A percentile compares a stretch with the other conserved stretches of the same genome.
Conservation (phyloP, 2,888 invertebrate genomes). For the Synergus umbraculus region DNA sequence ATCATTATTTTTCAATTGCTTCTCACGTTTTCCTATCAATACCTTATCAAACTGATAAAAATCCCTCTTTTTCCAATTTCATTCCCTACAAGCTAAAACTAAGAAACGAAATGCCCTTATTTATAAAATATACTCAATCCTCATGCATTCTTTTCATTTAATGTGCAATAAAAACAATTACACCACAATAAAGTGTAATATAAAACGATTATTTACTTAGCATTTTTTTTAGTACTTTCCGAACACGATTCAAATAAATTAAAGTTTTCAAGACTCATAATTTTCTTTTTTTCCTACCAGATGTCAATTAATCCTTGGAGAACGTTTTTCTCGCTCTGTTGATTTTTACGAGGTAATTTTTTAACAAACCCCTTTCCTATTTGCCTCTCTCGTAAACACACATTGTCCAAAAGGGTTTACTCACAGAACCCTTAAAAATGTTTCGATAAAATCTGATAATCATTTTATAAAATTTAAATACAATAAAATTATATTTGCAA, state of each 20-base stretch:
- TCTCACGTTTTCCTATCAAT: constrained; percentile 1
- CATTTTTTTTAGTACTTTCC: too few species aligned
- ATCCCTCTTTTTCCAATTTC: background rate
- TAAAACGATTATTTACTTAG: too few species aligned
- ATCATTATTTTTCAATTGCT: constrained; percentile 1
- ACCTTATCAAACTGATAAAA: background rate
- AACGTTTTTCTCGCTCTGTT: constrained; percentile 8
- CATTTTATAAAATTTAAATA: background rate
- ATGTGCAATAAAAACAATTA: too few species aligned
- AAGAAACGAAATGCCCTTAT: background rate
- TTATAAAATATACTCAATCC: too few species aligned
- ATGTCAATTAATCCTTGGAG: constrained; percentile 25
- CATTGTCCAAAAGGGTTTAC: background rate
- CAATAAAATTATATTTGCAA: background rate
- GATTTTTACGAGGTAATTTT: constrained; percentile 17
- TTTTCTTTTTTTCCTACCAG: background rate
- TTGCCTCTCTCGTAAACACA: constrained; percentile 8
- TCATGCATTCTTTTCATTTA: too few species aligned
- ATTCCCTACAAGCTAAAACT: background rate
- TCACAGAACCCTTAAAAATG: background rate
- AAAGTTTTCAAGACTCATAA: background rate
- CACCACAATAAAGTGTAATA: too few species aligned
- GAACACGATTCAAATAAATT: background rate
- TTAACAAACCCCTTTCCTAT: constrained; percentile 6
- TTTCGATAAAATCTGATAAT: background rate